Percentiles rank a stretch among this genome's conserved stretches.
These are phyloP conservation scores for Julus scanicus DNA, from an alignment of 2,888 invertebrate species.

Conservation along the genomic window DNA sequence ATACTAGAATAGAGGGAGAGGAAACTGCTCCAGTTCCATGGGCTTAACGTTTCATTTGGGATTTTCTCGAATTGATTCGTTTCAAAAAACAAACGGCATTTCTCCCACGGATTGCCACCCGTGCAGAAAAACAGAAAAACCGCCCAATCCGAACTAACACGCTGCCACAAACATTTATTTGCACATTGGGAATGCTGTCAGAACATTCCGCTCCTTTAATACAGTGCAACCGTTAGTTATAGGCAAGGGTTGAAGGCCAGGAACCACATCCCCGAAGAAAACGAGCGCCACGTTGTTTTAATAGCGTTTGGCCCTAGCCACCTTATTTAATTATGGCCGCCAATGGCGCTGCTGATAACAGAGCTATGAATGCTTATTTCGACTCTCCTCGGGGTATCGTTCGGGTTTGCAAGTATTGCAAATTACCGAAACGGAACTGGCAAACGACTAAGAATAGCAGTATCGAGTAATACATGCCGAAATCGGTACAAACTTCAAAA, in stretches of 20 bases:
- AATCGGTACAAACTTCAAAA: background rate
- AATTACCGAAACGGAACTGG: background rate
- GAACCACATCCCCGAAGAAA: background rate
- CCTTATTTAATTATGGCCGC: constrained; percentile 22
- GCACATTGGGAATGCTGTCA: constrained; percentile 15
- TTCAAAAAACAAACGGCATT: constrained; percentile 32
- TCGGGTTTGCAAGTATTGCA: background rate
- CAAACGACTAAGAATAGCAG: background rate
- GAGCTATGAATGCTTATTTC: background rate
- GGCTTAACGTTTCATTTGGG: constrained; percentile 38
- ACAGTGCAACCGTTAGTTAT: background rate
- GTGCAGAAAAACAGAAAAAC: background rate
- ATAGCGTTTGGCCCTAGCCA: background rate
- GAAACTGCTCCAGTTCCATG: constrained; percentile 12
- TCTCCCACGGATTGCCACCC: background rate
- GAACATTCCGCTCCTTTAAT: background rate
- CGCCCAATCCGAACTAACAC: constrained; percentile 10
- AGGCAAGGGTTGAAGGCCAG: background rate
- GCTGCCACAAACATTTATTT: constrained; percentile 14
- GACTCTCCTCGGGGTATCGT: background rate
- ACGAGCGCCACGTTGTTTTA: background rate
- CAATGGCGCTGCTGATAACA: constrained; percentile 6
- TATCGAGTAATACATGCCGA: background rate
- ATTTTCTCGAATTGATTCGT: background rate
- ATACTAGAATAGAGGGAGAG: background rate